Evolutionary conservation across 2,797 vertebrate genomes (phyloP).

Genomic region (Megaceryle alcyon): DNA sequence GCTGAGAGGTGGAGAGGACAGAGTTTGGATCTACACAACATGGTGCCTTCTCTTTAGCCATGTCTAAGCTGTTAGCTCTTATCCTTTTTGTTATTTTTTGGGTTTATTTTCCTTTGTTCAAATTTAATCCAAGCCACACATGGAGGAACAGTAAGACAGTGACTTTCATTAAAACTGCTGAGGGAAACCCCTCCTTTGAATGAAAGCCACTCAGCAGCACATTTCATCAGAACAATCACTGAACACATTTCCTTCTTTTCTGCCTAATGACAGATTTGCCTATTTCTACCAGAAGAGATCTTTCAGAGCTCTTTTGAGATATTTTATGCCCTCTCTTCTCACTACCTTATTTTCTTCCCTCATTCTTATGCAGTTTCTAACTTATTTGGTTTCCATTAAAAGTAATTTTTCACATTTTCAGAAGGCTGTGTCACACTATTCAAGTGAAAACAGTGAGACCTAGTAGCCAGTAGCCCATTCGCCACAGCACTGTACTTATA

Average conservation of each 20-base stretch:
- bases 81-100: no score
- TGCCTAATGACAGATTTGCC: background rate
- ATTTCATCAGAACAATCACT: background rate
- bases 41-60: background rate
- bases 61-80: background rate
- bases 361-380: background rate
- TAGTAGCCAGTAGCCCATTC: background rate
- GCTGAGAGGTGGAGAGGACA: background rate
- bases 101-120: background rate
- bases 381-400: background rate
- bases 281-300: background rate
- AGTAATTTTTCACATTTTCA: background rate
- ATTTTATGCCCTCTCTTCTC: background rate
- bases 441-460: background rate
- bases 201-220: background rate
- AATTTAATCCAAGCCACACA: background rate
- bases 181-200: background rate
- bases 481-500: background rate
- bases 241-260: background rate
- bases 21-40: background rate
- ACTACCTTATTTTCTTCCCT: background rate
- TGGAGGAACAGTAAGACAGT: fast-evolving
- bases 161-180: background rate
- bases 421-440: background rate
- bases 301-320: background rate